A percentile compares a stretch with the other conserved stretches of the same genome.
Evolutionary conservation across 2,113 vertebrate species (phyloP).

Genomic region (Holacanthus passer): DNA sequence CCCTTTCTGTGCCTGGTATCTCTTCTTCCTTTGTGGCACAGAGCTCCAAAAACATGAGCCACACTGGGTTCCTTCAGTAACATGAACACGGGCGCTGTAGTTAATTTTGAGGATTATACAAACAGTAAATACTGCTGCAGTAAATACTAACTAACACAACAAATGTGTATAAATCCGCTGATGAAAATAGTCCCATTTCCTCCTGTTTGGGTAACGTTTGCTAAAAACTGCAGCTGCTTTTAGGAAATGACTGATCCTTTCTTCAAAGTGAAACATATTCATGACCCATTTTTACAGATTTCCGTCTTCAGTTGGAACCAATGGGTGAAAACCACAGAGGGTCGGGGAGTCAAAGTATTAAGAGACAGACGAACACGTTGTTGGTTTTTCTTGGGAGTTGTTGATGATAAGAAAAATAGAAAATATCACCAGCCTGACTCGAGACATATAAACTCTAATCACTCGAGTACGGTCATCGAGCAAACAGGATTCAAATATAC

Average conservation of each 20-base stretch:
- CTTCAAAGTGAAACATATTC: not conserved
- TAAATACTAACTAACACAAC: not conserved
- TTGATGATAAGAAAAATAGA: not conserved
- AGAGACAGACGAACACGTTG: not conserved
- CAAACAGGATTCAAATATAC: no score
- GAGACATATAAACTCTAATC: not conserved
- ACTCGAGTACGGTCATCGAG: not conserved
- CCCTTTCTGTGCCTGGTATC: not conserved
- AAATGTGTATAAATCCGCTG: not conserved
- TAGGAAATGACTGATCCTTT: not conserved
- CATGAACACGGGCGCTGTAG: not conserved
- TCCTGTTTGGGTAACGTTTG: not conserved
- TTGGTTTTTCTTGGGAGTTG: slow-evolving; percentile 1
- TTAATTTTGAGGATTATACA: not conserved
- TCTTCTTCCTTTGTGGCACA: not conserved
- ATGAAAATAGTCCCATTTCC: not conserved
- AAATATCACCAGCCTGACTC: not conserved
- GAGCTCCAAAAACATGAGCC: not conserved
- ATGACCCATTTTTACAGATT: slow-evolving; percentile 10
- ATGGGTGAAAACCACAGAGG: not conserved
- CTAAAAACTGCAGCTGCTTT: not conserved
- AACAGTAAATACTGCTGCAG: not conserved
- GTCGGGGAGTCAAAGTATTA: not conserved
- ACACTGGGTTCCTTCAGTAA: not conserved
- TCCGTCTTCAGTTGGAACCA: not conserved